Conservation (phyloP, 2,888 invertebrate genomes). For the Gibbula magus region DNA sequence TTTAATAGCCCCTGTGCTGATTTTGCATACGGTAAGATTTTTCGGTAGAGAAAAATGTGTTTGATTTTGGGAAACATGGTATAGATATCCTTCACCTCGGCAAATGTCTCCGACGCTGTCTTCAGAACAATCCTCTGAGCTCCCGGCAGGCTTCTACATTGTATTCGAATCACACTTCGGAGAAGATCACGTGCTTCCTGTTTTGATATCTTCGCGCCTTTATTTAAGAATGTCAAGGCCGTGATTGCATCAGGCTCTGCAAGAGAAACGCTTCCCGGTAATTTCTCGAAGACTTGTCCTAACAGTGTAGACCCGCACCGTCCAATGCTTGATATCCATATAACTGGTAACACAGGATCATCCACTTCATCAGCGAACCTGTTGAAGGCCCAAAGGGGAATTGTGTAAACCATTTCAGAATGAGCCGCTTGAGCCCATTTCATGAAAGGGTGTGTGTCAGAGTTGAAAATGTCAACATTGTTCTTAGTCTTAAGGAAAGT, state of each 20-base stretch:
- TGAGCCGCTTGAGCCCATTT: conserved; percentile 49
- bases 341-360: too few species aligned
- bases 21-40: too few species aligned
- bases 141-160: conserved; percentile 38
- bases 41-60: too few species aligned
- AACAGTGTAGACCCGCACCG: too few species aligned
- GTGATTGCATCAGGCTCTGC: conserved; percentile 51
- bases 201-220: background rate
- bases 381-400: conserved; percentile 42
- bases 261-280: conserved; percentile 42
- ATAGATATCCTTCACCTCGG: conserved; percentile 31
- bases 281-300: conserved; percentile 48
- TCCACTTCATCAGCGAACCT: conserved; percentile 43
- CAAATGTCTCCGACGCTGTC: conserved; percentile 36
- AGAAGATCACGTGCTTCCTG: too few species aligned
- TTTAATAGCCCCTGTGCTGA: conserved; percentile 41
- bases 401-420: conserved; percentile 38
- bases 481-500: too few species aligned
- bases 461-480: too few species aligned
- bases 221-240: conserved; percentile 35
- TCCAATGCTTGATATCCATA: too few species aligned
- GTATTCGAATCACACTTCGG: too few species aligned
- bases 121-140: conserved; percentile 40
- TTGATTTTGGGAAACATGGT: conserved; percentile 41
- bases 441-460: too few species aligned